A percentile compares a stretch with the other conserved stretches of the same genome.
These are phyloP conservation scores for Tamias sibiricus DNA, from an alignment of 2,113 vertebrate genomes.

Conservation along the genomic window DNA sequence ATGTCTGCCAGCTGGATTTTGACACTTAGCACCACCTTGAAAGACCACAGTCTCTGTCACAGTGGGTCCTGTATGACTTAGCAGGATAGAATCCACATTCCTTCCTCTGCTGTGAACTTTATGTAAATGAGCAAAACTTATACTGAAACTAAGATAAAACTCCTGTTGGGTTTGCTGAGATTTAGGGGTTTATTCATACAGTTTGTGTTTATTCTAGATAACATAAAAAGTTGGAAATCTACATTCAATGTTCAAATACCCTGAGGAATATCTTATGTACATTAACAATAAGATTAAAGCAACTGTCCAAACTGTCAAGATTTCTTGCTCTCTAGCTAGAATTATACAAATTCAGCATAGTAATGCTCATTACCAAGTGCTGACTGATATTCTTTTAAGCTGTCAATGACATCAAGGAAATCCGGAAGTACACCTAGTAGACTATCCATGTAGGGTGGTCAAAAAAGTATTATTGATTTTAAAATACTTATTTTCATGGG, in stretches of 20 bases:
- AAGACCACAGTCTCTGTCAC: not conserved
- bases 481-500: not conserved
- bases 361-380: too few relatives aligned
- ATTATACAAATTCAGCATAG: not conserved
- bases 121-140: not conserved
- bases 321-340: not conserved
- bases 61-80: accelerated
- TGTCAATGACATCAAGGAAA: not conserved
- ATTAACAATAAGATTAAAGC: not conserved
- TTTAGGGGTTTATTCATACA: not conserved
- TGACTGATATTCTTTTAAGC: not conserved
- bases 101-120: not conserved
- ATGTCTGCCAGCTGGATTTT: not conserved
- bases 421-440: not conserved
- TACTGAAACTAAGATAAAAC: not conserved
- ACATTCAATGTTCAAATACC: not conserved
- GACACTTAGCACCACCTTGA: not conserved
- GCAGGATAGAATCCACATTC: not conserved
- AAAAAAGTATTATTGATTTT: not conserved
- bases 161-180: not conserved
- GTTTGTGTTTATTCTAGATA: not conserved
- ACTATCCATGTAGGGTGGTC: not conserved
- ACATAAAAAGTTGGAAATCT: conserved; percentile 9
- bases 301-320: not conserved
- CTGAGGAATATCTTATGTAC: not conserved